phyloP scores from a whole-genome alignment of 2,888 invertebrate genomes.

The Dasypolia templi region DNA sequence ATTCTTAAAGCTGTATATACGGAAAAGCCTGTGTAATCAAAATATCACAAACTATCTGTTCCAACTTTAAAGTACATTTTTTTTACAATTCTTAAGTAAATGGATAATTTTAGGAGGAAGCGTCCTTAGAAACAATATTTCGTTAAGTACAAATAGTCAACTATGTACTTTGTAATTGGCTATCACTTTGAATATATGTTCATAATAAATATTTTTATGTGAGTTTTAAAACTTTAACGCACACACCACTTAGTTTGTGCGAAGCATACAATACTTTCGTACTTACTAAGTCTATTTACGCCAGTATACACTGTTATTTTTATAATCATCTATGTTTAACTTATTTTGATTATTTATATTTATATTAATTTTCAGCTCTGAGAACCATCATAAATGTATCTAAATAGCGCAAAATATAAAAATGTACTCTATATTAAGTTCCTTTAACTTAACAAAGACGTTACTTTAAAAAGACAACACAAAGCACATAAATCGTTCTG shows the following conservation, averaged over 20 bases:
- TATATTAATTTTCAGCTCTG: conserved; percentile 6
- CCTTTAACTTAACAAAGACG: background rate
- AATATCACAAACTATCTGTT: conserved; percentile 26
- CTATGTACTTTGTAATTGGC: conserved; percentile 23
- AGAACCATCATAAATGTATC: background rate
- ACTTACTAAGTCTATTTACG: conserved; percentile 18
- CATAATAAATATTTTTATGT: conserved; percentile 20
- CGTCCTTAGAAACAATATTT: conserved; percentile 6
- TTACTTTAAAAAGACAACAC: conserved; percentile 1
- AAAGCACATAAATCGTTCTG: background rate
- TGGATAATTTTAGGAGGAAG: conserved; percentile 13
- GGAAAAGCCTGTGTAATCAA: background rate
- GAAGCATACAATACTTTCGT: conserved; percentile 20
- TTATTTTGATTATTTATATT: conserved; percentile 30
- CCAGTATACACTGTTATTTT: conserved; percentile 7
- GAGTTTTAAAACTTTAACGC: conserved; percentile 14
- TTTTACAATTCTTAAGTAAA: conserved; percentile 8
- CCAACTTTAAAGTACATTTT: conserved; percentile 33
- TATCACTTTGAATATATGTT: conserved; percentile 3
- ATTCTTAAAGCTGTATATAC: background rate
- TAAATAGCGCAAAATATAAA: background rate
- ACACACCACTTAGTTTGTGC: conserved; percentile 22
- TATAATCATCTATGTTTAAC: conserved; percentile 23
- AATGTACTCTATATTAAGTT: background rate
- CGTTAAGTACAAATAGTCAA: conserved; percentile 40